Evolutionary conservation across 1,140 invertebrate genomes (phyloP).

Genomic region (Nebria ingens): DNA sequence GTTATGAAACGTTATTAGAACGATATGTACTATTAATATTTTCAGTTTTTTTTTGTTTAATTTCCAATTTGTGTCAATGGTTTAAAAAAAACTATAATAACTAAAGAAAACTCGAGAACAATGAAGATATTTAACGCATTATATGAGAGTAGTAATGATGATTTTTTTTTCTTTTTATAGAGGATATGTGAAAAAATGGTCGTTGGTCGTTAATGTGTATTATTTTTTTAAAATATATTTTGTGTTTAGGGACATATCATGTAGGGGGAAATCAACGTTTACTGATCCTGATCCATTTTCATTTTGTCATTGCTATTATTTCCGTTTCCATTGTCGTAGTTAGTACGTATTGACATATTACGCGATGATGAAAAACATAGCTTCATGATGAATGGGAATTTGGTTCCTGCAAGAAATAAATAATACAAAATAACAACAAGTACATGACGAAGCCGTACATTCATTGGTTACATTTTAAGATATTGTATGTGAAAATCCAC

Average conservation of each 20-base stretch:
- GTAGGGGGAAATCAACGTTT: background rate
- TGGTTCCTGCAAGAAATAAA: constrained; percentile 81
- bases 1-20: background rate
- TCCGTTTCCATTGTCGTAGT: constrained; percentile 25
- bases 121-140: too few species aligned
- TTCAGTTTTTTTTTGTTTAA: background rate
- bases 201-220: background rate
- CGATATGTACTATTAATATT: background rate
- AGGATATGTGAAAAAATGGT: constrained; percentile 6
- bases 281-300: constrained; percentile 7
- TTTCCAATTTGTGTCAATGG: background rate
- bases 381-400: constrained; percentile 96
- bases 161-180: too few species aligned
- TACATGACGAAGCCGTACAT: too few species aligned
- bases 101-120: too few species aligned
- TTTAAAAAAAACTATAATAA: background rate
- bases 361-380: constrained; percentile 86
- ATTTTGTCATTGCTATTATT: constrained; percentile 5
- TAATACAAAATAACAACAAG: too few species aligned
- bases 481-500: too few species aligned
- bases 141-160: too few species aligned
- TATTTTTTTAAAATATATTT: background rate
- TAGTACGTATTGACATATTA: constrained; percentile 45
- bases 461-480: too few species aligned
- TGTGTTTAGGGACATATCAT: background rate